Evolutionary conservation across 2,797 vertebrate species (phyloP).

Genomic region (Scolopax bukidnonensis): DNA sequence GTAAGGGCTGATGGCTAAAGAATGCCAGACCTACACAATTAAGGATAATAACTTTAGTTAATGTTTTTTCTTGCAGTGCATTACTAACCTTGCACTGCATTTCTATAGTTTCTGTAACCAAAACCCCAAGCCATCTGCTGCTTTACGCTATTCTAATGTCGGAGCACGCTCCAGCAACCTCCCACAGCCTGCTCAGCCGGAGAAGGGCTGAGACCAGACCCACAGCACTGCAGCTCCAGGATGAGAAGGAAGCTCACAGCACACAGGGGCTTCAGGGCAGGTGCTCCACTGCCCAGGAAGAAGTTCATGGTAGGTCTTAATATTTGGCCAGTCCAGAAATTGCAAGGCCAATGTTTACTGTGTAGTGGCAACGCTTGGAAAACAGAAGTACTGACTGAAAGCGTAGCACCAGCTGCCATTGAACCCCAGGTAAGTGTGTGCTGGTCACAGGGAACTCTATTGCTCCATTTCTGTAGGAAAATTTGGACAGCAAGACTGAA

Average conservation of each 20-base stretch:
- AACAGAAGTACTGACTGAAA: neutral
- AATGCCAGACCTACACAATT: neutral
- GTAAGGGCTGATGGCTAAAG: neutral
- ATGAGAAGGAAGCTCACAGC: neutral
- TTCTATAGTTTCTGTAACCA: neutral
- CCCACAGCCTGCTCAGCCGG: neutral
- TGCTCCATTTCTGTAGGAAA: neutral
- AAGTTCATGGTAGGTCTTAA: neutral
- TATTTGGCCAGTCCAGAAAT: neutral
- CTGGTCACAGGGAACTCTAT: neutral
- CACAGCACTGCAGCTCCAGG: neutral
- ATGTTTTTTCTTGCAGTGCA: neutral
- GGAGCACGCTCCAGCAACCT: neutral
- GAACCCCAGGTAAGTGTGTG: accelerated
- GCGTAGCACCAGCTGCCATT: neutral
- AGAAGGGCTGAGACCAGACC: neutral
- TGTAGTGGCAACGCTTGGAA: neutral
- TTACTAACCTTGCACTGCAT: neutral
- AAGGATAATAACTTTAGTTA: neutral
- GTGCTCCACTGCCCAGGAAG: neutral
- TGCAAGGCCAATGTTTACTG: neutral
- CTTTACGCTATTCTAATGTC: neutral
- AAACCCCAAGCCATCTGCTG: neutral
- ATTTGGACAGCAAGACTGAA: neutral
- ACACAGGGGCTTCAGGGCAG: neutral